A percentile compares a stretch with the other conserved stretches of the same genome.
phyloP scores from a whole-genome alignment of 2,888 invertebrate species.

The Sesia apiformis region DNA sequence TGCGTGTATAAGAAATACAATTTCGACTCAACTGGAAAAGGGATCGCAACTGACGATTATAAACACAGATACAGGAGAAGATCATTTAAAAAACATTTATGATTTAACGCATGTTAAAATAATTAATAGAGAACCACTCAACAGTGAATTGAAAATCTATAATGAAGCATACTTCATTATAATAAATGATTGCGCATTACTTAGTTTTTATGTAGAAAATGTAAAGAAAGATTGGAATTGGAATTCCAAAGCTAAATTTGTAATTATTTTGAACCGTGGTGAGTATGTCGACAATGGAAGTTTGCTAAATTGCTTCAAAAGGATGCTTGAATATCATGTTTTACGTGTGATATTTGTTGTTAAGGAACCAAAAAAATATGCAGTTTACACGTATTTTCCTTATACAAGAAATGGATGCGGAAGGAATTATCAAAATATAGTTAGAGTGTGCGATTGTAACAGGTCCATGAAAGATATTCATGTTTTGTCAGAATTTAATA shows the following conservation, averaged over 20 bases:
- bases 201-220: neutral
- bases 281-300: neutral
- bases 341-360: neutral
- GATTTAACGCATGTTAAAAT: neutral
- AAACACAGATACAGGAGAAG: neutral
- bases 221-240: neutral
- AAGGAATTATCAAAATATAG: conserved; percentile 7
- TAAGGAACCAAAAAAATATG: neutral
- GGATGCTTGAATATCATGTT: neutral
- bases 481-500: neutral
- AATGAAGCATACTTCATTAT: neutral
- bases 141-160: neutral
- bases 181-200: neutral
- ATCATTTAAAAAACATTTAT: neutral
- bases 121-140: neutral
- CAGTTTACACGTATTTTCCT: conserved; percentile 9
- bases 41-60: neutral
- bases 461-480: neutral
- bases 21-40: neutral
- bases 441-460: conserved; percentile 7
- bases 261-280: neutral
- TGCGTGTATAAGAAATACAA: neutral
- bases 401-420: conserved; percentile 10
- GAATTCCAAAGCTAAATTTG: neutral
- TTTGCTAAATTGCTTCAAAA: neutral